Base-by-base conservation (phyloP, 2,797 vertebrate species). In the Merluccius polli region DNA sequence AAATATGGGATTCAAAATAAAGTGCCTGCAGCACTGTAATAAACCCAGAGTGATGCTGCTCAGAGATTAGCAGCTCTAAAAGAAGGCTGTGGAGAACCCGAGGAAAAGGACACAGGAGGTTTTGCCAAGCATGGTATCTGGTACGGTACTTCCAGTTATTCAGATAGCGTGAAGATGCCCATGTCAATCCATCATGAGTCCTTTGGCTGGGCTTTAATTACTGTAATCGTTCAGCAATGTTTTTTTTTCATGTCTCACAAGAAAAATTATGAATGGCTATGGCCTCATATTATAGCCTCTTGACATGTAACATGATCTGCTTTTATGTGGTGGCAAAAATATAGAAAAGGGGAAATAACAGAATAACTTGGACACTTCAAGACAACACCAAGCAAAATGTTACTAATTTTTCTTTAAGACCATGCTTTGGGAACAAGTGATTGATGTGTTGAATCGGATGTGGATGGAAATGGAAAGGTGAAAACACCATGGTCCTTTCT, bases 21-120 rank as follows among this genome's bases (percentile, higher is more conserved):
- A 65, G 59, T 27, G 59, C 59, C 59, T 65, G 59, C 59, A 65
- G 24, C 59, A 65, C 24, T 27, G 24, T 65, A 27, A 65, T 65
- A 65, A 65, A 65, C 59, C 59, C 59, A 27, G 59, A 65, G 59
- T 65, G 59, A 65, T 65, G 59, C 59, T 27, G 24, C 59, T 24
- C 59, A 24, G 59, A 65, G 59, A 65, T 65, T 11, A 65, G 59
- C 59, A 65, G 59, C n/a, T n/a, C 59, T 59, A 59, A 24, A 24
- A 59, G 52, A 59, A 4, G n/a, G 52, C 52, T 27, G 24, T 27
- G 59, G 59, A 63, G 59, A 63, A 27, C 59, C 24, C 59, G 24
- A 11, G 59, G 59, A 11, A 59, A 65, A 6, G 59, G 59, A 65
- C 59, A 65, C 10, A 27, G 59, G 18, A 59, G 52, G 52, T 24